Evolutionary conservation across 2,113 vertebrate species (phyloP).

Genomic region (Jaculus jaculus): DNA sequence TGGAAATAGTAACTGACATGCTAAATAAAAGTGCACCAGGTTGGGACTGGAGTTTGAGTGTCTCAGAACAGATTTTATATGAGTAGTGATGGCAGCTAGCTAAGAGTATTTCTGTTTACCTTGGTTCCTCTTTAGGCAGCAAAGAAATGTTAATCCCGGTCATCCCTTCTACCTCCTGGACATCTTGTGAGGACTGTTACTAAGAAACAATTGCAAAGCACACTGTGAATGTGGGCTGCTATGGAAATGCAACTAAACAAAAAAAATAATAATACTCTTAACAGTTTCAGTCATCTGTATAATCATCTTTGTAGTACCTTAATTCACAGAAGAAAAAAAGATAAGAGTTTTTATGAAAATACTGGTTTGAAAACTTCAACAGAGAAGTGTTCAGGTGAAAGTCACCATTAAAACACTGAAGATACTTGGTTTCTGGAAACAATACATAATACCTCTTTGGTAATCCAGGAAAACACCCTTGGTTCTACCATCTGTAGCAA

Average conservation of each 20-base stretch:
- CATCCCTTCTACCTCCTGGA: neutral
- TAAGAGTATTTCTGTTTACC: neutral
- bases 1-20: neutral
- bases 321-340: constrained; percentile 5
- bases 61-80: neutral
- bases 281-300: neutral
- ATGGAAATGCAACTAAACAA: constrained; percentile 59
- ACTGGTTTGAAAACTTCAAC: neutral
- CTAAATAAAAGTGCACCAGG: neutral
- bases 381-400: neutral
- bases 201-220: constrained; percentile 42
- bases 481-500: neutral
- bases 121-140: neutral
- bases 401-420: neutral
- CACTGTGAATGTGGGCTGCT: constrained; percentile 25
- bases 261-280: constrained; percentile 59
- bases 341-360: constrained; percentile 21
- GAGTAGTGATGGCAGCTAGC: neutral
- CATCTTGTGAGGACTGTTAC: constrained; percentile 45
- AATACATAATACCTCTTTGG: constrained; percentile 47
- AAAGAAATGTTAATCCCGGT: neutral
- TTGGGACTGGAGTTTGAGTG: neutral
- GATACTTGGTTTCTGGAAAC: constrained; percentile 9
- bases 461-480: constrained; percentile 65
- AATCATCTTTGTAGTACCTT: neutral